Percentiles rank a stretch among this genome's conserved stretches.
Conservation (phyloP, 2,888 invertebrate species). For the Palloptera scutellata region DNA sequence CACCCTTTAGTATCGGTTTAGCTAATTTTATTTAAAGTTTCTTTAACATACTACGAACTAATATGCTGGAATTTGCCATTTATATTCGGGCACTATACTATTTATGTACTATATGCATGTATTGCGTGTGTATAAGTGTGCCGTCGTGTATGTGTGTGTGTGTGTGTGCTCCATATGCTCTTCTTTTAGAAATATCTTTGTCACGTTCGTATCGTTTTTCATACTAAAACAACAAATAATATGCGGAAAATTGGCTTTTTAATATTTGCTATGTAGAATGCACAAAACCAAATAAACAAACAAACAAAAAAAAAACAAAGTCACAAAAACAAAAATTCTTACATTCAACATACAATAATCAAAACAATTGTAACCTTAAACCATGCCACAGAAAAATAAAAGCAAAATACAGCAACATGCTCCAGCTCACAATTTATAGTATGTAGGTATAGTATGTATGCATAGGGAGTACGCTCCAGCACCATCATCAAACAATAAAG, state of each 20-base stretch:
- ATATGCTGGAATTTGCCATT: too few species aligned
- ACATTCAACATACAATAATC: constrained; percentile 12
- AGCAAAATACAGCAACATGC: constrained; percentile 3
- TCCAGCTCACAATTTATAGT: neutral
- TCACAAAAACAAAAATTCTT: neutral
- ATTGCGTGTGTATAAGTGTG: constrained; percentile 10
- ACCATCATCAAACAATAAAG: too few species aligned
- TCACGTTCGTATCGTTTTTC: constrained; percentile 29
- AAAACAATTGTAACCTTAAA: constrained; percentile 22
- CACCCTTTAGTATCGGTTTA: too few species aligned
- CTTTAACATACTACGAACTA: too few species aligned
- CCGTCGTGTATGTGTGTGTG: neutral
- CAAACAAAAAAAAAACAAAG: neutral
- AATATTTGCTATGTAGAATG: neutral
- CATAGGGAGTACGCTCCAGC: too few species aligned
- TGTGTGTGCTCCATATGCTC: neutral
- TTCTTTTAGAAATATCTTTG: constrained; percentile 11
- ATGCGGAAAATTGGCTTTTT: constrained; percentile 30
- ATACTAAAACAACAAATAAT: constrained; percentile 28
- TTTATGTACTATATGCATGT: neutral
- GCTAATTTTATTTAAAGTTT: too few species aligned
- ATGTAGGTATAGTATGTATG: too few species aligned
- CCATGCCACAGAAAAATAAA: constrained; percentile 1
- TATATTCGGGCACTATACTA: too few species aligned
- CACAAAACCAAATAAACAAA: neutral